Base-by-base conservation (phyloP, 2,113 vertebrate genomes). In the Solea senegalensis region DNA sequence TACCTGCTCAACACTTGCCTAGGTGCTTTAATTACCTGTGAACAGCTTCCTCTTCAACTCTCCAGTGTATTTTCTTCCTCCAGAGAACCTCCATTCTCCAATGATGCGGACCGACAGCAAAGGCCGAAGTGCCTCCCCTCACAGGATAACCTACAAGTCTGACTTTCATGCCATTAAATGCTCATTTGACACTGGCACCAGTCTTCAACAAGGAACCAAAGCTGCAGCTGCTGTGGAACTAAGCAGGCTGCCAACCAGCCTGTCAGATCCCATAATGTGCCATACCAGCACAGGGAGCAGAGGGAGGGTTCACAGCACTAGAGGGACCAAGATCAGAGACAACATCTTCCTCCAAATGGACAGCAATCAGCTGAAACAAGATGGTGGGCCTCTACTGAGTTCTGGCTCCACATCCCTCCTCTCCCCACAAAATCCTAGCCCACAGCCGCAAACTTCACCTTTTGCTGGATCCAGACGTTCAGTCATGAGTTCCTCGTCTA, bases 311-410 rank as follows among this genome's bases (percentile, higher is more conserved):
- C 92, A 91, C 0, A 94, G 95, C 81, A 94, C 91, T 68, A 93
- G 95, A 60, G 95, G 96, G 39, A 91, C 91, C 72, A 96, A 96
- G 81, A 96, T 97, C 76, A 93, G 95, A 86, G 95, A 93, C 27
- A 96, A 92, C 76, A 96, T 97, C 89, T 96, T 97, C 82, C 90
- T 97, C 77, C 95, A 97, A 72, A 97, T 96, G 96, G 96, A 96
- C 81, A 89, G 89, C 76, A 93, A 84, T 58, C 93, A 84, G 53
- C 86, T 83, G 12, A 83, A 67, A 77, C 77, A 90, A 80, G 94
- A 95, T 28, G 71, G 70, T 13, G 88, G 67, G 67, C 53, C 60
- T 1, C 28, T 5, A 2, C 61, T 15, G 15, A 70, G 59, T 63
- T 58, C 63, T 55, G 56, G 71, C 26, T 67, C 87, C 51, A 69